A percentile compares a stretch with the other conserved stretches of the same genome.
Evolutionary conservation across 2,797 vertebrate genomes (phyloP).

Genomic region (Clarias pachynema): DNA sequence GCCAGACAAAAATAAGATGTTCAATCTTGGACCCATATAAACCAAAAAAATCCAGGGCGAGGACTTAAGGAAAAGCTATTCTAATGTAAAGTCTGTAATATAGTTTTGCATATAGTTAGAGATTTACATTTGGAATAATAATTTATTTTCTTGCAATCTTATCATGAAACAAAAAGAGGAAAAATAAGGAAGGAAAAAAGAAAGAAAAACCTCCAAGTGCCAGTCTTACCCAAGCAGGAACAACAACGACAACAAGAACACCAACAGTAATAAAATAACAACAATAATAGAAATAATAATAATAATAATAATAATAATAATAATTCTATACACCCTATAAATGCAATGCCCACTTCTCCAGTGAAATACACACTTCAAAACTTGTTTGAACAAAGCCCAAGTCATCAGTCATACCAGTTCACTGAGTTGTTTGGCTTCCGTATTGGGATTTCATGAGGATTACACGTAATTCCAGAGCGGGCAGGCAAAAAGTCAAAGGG

Average conservation of each 20-base stretch:
- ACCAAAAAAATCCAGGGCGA: conserved; percentile 14
- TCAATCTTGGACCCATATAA: conserved; percentile 41
- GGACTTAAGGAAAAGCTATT: conserved; percentile 31
- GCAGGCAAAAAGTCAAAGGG: conserved; percentile 31
- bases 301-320: conserved; percentile 39
- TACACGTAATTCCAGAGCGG: conserved; percentile 19
- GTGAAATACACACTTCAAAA: conserved; percentile 49
- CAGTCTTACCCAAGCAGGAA: conserved; percentile 51
- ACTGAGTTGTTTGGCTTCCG: conserved; percentile 34
- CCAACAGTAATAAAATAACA: conserved; percentile 44
- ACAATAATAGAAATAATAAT: conserved; percentile 25
- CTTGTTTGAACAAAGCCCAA: conserved; percentile 31
- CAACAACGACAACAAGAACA: conserved; percentile 37
- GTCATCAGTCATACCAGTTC: conserved; percentile 39
- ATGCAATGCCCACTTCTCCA: conserved; percentile 48
- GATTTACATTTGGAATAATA: conserved; percentile 52
- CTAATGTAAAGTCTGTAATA: conserved; percentile 37
- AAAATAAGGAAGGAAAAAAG: background rate
- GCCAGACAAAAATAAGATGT: background rate
- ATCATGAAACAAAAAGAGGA: conserved; percentile 26
- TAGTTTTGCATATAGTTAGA: conserved; percentile 45
- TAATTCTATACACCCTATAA: conserved; percentile 49
- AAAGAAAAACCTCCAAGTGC: conserved; percentile 43
- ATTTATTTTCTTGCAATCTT: conserved; percentile 45
- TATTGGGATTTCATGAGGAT: conserved; percentile 26